Evolutionary conservation across 2,888 invertebrate genomes (phyloP).

Genomic region (Acronicta leporina): DNA sequence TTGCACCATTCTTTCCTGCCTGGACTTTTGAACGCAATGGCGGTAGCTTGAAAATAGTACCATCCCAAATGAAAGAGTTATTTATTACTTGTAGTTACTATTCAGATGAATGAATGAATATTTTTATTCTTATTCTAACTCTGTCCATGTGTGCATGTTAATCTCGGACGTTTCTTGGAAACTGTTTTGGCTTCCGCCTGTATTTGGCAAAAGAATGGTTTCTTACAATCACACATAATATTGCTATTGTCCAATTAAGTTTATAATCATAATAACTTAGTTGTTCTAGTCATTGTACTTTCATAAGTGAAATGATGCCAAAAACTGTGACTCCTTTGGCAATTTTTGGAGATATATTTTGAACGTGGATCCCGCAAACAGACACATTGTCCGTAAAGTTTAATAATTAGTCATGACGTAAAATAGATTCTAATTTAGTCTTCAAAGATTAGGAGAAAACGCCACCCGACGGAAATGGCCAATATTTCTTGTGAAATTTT

Average conservation of each 20-base stretch:
- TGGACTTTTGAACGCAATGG: constrained; percentile 22
- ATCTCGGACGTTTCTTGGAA: constrained; percentile 32
- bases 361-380: constrained; percentile 13
- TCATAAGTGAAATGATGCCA: constrained; percentile 18
- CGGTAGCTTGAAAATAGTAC: constrained; percentile 17
- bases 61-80: constrained; percentile 8
- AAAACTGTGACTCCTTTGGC: constrained; percentile 9
- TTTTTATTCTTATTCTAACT: constrained; percentile 32
- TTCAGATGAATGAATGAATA: constrained; percentile 22
- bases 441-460: constrained; percentile 50
- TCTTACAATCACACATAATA: constrained; percentile 22
- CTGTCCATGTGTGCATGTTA: constrained; percentile 26
- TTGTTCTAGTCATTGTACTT: too few species aligned
- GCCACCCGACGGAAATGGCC: constrained; percentile 36
- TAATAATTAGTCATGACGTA: constrained; percentile 22
- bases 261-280: constrained; percentile 1
- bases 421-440: constrained; percentile 43
- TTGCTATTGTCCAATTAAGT: constrained; percentile 9
- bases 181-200: constrained; percentile 30
- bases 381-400: constrained; percentile 15
- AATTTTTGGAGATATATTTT: constrained; percentile 20
- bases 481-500: constrained; percentile 44
- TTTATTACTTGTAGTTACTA: constrained; percentile 15
- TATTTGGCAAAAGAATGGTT: constrained; percentile 37
- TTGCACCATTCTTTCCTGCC: constrained; percentile 21